Evolutionary conservation across 2,888 invertebrate genomes (phyloP), one percentile per base, ranked within the genome.

Genomic region (Drosophila stalkeri): DNA sequence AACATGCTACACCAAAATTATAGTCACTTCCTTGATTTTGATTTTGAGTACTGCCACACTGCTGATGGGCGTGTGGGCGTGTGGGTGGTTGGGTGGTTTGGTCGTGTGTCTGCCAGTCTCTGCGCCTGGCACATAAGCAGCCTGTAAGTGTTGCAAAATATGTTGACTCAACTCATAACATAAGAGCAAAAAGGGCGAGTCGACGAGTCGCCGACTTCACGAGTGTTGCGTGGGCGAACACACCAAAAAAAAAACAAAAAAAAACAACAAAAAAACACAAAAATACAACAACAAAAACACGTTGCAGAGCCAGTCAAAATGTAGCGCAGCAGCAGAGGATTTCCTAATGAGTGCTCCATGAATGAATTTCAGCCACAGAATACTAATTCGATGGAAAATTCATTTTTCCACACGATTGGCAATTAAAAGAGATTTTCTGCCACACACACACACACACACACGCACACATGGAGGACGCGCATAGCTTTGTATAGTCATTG

Each of bases 301-400:
- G 55, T 68, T 37, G n/a, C 47, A 68, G 41, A 65, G 39, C 33
- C 33, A 54, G 54, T 55, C 41, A 35, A 31, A 49, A 51, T 62
- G 76, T 72, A 56, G 56, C 55, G 77, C 70, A 69, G 72, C 64
- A 76, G 89, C 75, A 77, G 85, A 85, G 90, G 78, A 90, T 88
- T 86, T 90, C 81, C 91, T 92, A 91, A 91, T 92, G 89, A 90
- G 90, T 91, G 90, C 91, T 90, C 91, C 91, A 91, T 92, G 91
- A 92, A 91, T 92, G 91, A 92, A 91, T 90, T 91, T 92, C 91
- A 86, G 81, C 90, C 88, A 90, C 90, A 86, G 92, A 92, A 92
- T 92, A 92, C 91, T 92, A 92, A 92, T 92, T 90, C 87, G 90
- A 91, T 92, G 92, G 92, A 92, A 92, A 91, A 92, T 92, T 91